A percentile compares a stretch with the other conserved stretches of the same genome.
Conservation (phyloP, 2,113 vertebrate species). For the Pogonocichla stellata region DNA sequence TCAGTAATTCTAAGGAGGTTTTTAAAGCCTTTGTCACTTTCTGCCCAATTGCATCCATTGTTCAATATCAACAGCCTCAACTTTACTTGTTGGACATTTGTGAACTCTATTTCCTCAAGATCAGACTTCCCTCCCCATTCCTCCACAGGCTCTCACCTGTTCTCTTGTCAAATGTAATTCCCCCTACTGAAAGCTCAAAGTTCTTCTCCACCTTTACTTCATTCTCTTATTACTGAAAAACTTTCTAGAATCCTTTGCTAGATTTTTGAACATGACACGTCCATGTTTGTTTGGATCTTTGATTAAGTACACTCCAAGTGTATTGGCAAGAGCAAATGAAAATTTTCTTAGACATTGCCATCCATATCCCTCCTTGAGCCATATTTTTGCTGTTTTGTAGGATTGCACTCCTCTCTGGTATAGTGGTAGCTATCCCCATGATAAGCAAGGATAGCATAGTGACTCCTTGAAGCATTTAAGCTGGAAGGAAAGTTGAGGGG, state of each 20-base stretch:
- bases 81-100: background rate
- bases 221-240: background rate
- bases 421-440: background rate
- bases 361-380: accelerated
- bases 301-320: too few relatives aligned
- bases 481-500: background rate
- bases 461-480: background rate
- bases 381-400: too few relatives aligned
- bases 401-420: background rate
- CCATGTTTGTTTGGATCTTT: accelerated
- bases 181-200: background rate
- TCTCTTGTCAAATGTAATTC: background rate
- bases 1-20: background rate
- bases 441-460: too few relatives aligned
- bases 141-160: background rate
- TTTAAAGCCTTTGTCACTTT: background rate
- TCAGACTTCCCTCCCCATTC: background rate
- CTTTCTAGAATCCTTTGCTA: background rate
- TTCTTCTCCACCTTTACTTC: background rate
- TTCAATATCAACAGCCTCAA: background rate
- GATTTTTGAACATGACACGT: background rate
- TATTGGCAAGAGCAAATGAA: too few relatives aligned
- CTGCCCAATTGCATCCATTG: background rate
- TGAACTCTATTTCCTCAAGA: accelerated
- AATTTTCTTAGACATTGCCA: background rate